Conservation (phyloP, 2,113 vertebrate genomes). For the Parus major region DNA sequence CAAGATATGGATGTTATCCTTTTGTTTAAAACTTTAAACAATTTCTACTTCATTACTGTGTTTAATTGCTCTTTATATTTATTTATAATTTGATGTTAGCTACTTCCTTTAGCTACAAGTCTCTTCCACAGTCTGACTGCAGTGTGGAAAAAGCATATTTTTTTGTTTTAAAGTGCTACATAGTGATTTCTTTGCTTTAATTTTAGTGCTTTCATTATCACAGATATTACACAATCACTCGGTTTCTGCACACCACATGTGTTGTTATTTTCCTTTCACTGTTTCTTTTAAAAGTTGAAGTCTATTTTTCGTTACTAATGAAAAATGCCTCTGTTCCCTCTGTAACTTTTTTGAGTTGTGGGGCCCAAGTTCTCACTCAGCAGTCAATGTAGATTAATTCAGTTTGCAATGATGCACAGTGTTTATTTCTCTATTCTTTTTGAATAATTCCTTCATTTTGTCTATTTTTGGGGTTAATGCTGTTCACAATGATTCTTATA, state of each 20-base stretch:
- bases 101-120: not conserved
- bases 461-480: not conserved
- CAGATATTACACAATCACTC: not conserved
- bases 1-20: not conserved
- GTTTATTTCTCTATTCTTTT: not conserved
- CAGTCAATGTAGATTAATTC: not conserved
- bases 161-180: not conserved
- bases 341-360: not conserved
- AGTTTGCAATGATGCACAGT: not conserved
- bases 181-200: not conserved
- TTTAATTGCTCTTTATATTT: not conserved
- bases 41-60: not conserved
- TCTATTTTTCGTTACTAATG: not conserved
- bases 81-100: not conserved
- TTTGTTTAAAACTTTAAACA: not conserved
- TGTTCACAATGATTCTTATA: not conserved
- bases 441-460: not conserved
- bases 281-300: not conserved
- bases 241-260: accelerated
- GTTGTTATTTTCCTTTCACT: not conserved
- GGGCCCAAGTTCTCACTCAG: not conserved
- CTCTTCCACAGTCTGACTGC: not conserved
- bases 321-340: not conserved
- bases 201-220: not conserved
- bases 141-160: not conserved